Conservation (phyloP, 2,797 vertebrate species). For the Saguinus oedipus region DNA sequence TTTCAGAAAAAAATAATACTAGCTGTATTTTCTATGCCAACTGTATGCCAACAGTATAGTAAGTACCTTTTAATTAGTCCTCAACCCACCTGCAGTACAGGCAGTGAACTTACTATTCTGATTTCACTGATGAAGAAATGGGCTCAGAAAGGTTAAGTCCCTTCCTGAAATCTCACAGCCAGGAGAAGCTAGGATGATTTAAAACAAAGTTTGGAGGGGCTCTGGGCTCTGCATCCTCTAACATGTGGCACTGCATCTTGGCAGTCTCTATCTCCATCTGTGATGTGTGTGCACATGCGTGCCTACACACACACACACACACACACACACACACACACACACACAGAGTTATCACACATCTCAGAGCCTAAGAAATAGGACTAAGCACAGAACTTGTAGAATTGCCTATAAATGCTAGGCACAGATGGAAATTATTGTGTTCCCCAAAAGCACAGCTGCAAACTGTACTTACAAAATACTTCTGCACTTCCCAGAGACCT, state of each 20-base stretch:
- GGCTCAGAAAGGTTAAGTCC: not conserved
- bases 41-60: not conserved
- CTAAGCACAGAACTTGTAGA: not conserved
- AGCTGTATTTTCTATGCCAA: not conserved
- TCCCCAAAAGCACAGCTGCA: not conserved
- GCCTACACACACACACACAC: no score
- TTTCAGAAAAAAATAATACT: not conserved
- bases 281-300: accelerated
- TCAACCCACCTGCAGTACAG: no score
- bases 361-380: not conserved
- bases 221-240: not conserved
- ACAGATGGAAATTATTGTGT: not conserved
- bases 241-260: no score
- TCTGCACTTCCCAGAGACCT: not conserved
- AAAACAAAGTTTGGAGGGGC: not conserved
- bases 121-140: not conserved
- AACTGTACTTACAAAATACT: not conserved
- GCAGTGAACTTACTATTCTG: not conserved
- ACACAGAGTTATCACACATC: not conserved
- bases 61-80: not conserved
- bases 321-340: not conserved
- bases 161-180: not conserved
- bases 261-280: accelerated
- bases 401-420: not conserved
- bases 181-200: not conserved